Evolutionary conservation across 1,140 invertebrate species (phyloP), one percentile per base, ranked within the genome.

Genomic region (Octopus sinensis): DNA sequence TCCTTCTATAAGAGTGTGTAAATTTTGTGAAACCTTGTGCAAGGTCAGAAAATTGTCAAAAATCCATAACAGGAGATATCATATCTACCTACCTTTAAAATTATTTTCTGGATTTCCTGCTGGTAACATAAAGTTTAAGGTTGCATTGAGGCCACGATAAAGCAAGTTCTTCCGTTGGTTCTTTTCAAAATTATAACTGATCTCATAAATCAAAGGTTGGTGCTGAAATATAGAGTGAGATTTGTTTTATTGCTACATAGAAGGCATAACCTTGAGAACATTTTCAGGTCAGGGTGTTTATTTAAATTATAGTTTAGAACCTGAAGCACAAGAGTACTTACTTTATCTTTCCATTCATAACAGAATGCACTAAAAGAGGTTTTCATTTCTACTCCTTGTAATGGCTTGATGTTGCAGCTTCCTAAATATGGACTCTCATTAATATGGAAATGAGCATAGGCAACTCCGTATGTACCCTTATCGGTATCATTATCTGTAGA

Each of bases 321-420:
- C 30, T n/a, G 51, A 52, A 43, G 30, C 30, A 78, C 13, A 53
- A 43, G 54, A 52, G 56, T 43, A 43, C 82, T 83, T 17, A 86
- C 85, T 80, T 84, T 78, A 81, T 87, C 87, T 54, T 80, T 75
- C 86, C 86, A 87, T n/a, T 83, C 85, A 10, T 80, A 73, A 68
- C 87, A 88, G 77, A 84, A 85, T 13, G 86, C 83, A n/a, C 51
- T 84, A 78, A 86, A 88, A 13, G 77, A 53, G 6, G 85, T 87
- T 53, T 85, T 78, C 54, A 85, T 77, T 78, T 86, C 84, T 10
- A 83, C 54, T 0, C 85, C 86, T 4, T 54, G 23, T 6, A 52
- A 6, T 4, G 85, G 85, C 17, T 9, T 23, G 10, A 88, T 79
- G 51, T 83, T 83, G 78, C 87, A 88, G 6, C 53, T 79, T 4